A percentile compares a stretch with the other conserved stretches of the same genome.
Conservation (phyloP, 2,113 vertebrate genomes). For the Misgurnus mizolepis region DNA sequence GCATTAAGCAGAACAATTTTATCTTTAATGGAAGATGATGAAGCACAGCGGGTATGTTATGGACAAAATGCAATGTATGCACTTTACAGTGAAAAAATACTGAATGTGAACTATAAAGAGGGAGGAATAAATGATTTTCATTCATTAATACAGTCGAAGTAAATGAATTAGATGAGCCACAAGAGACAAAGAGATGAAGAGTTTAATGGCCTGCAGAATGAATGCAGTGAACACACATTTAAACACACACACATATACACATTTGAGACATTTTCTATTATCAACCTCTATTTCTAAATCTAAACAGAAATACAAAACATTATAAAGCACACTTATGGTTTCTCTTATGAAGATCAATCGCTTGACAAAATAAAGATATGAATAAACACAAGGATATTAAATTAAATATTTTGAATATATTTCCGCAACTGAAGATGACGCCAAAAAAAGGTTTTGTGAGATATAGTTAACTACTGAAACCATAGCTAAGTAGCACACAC, state of each 20-base stretch:
- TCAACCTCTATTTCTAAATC: too few relatives aligned
- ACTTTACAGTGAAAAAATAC: conserved; percentile 6
- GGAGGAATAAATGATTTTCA: background rate
- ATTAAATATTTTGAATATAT: too few relatives aligned
- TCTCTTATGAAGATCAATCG: too few relatives aligned
- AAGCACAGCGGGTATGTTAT: conserved; percentile 37
- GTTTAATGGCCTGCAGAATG: background rate
- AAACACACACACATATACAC: background rate
- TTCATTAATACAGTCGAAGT: background rate
- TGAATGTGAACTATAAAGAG: background rate
- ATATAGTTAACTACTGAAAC: too few relatives aligned
- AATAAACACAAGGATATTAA: too few relatives aligned
- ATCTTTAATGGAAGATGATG: conserved; percentile 54
- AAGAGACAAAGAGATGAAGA: background rate
- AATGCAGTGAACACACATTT: background rate
- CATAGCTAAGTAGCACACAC: too few relatives aligned
- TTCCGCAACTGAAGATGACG: too few relatives aligned
- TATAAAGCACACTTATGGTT: too few relatives aligned
- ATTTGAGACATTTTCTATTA: background rate
- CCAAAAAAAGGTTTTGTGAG: too few relatives aligned
- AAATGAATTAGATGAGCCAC: background rate
- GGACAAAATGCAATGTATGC: conserved; percentile 29
- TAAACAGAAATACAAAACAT: too few relatives aligned
- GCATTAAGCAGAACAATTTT: conserved; percentile 58
- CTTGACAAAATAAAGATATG: too few relatives aligned